Conservation (phyloP, 2,797 vertebrate genomes). For the Acropternis orthonyx region DNA sequence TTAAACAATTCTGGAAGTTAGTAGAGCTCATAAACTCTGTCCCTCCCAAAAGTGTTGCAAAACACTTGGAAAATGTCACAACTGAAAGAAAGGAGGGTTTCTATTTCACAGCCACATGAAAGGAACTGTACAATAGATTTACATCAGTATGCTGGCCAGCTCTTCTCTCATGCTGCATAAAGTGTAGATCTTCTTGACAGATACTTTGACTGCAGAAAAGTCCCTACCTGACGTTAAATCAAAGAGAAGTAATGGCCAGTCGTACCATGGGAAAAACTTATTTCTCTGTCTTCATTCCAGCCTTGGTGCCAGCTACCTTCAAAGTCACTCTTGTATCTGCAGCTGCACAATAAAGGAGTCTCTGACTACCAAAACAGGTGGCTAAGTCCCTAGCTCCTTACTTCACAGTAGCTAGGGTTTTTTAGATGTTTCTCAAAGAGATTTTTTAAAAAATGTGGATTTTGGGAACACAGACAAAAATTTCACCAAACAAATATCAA, state of each 20-base stretch:
- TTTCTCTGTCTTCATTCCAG: neutral
- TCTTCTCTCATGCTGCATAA: neutral
- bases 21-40: neutral
- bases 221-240: slow-evolving; percentile 11
- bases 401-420: neutral
- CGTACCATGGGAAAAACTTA: neutral
- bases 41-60: neutral
- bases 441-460: neutral
- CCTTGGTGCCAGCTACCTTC: neutral
- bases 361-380: neutral
- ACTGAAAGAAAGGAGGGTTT: neutral
- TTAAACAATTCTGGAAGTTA: neutral
- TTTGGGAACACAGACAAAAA: neutral
- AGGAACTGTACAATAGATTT: neutral
- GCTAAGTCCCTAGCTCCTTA: neutral
- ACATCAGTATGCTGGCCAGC: neutral
- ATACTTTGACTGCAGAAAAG: neutral
- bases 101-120: neutral
- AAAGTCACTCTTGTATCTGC: neutral
- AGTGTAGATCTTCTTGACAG: neutral
- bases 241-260: neutral
- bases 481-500: neutral
- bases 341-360: neutral
- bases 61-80: neutral
- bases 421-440: neutral